Evolutionary conservation across 2,113 vertebrate species (phyloP).

Genomic region (Coracopsis vasa): DNA sequence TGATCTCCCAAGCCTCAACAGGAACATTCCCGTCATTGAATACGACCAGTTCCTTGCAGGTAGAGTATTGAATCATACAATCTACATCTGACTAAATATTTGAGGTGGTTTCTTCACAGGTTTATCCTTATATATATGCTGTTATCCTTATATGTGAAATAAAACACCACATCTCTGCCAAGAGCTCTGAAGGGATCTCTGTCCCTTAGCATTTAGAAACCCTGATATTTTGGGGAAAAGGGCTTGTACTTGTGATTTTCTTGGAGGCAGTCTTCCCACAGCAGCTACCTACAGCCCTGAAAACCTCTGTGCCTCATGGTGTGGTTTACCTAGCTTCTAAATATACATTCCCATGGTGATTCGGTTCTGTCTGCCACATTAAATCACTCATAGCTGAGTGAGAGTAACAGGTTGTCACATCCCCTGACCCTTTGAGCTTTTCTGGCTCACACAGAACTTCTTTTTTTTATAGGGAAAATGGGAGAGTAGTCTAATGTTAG

Average conservation of each 20-base stretch:
- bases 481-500: neutral
- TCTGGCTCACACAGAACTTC: neutral
- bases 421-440: neutral
- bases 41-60: conserved; percentile 94
- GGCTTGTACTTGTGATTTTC: neutral
- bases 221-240: neutral
- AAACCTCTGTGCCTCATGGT: neutral
- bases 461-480: neutral
- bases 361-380: neutral
- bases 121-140: neutral
- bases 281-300: neutral
- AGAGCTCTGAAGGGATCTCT: neutral
- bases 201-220: neutral
- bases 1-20: conserved; percentile 85
- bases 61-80: conserved; percentile 34
- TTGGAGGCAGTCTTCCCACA: neutral
- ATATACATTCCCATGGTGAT: neutral
- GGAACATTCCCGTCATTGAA: conserved; percentile 90
- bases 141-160: neutral
- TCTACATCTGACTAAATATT: neutral
- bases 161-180: neutral
- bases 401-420: neutral
- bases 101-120: neutral
- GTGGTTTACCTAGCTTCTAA: neutral
- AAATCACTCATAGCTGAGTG: neutral